phyloP scores from a whole-genome alignment of 2,888 invertebrate species.

The Dromius quadrimaculatus region DNA sequence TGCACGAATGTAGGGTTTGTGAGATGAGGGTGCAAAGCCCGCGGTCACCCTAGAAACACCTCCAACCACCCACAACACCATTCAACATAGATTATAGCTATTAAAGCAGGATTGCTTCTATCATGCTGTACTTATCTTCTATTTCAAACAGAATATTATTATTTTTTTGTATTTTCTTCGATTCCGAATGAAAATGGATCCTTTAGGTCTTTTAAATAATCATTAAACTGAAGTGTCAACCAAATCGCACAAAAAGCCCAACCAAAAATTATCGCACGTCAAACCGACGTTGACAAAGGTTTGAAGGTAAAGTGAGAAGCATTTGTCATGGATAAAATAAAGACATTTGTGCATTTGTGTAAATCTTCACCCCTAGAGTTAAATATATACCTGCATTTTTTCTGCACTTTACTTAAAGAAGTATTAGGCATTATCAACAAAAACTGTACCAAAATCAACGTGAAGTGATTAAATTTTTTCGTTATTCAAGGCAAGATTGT shows the following conservation, averaged over 20 bases:
- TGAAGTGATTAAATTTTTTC: too few relatives aligned
- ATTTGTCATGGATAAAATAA: slow-evolving; percentile 28
- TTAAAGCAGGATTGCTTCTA: slow-evolving; percentile 63
- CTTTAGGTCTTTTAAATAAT: slow-evolving; percentile 3
- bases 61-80: slow-evolving; percentile 59
- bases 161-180: neutral
- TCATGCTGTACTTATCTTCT: slow-evolving; percentile 18
- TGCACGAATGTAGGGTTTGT: slow-evolving; percentile 52
- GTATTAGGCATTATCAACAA: too few relatives aligned
- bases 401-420: too few relatives aligned
- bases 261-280: slow-evolving; percentile 27
- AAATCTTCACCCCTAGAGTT: too few relatives aligned
- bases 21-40: slow-evolving; percentile 49
- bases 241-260: neutral
- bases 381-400: too few relatives aligned
- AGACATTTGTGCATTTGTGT: slow-evolving; percentile 32
- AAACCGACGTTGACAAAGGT: slow-evolving; percentile 20
- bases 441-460: too few relatives aligned
- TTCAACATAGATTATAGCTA: slow-evolving; percentile 65
- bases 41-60: slow-evolving; percentile 64
- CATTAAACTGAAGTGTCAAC: slow-evolving; percentile 5
- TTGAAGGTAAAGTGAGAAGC: slow-evolving; percentile 27
- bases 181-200: neutral
- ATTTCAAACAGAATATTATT: neutral
- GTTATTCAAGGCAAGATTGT: too few relatives aligned